Evolutionary conservation across 1,140 invertebrate genomes (phyloP).

Genomic region (Trichoplusia ni): DNA sequence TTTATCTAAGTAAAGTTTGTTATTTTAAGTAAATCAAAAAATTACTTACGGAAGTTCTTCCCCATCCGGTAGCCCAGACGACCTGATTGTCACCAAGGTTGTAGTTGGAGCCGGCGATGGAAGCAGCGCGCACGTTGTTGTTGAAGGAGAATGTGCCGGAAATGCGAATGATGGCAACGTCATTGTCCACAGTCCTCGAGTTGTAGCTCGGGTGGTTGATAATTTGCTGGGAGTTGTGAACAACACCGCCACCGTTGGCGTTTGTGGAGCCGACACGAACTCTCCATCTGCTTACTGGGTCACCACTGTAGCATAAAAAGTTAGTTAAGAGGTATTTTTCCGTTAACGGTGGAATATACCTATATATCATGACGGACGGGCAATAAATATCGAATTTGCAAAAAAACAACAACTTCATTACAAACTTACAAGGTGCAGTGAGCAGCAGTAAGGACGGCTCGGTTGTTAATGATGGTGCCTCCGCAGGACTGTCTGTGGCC

Average conservation of each 20-base stretch:
- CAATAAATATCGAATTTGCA: too few relatives aligned
- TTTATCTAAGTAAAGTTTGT: too few relatives aligned
- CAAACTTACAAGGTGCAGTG: slow-evolving; percentile 53
- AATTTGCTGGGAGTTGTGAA: not conserved
- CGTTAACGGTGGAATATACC: too few relatives aligned
- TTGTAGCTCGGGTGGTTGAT: slow-evolving; percentile 17
- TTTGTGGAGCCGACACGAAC: slow-evolving; percentile 1
- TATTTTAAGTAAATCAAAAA: too few relatives aligned
- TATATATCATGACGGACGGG: too few relatives aligned
- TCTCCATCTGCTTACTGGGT: not conserved
- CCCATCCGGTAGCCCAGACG: too few relatives aligned
- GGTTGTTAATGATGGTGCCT: slow-evolving; percentile 49
- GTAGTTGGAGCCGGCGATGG: too few relatives aligned
- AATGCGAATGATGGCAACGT: slow-evolving; percentile 9
- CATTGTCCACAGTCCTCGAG: not conserved
- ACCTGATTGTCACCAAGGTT: too few relatives aligned
- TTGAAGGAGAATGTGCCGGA: too few relatives aligned
- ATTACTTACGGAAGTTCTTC: too few relatives aligned
- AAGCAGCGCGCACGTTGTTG: too few relatives aligned
- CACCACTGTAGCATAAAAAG: not conserved
- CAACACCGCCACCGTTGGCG: slow-evolving; percentile 6
- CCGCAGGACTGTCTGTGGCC: slow-evolving; percentile 43
- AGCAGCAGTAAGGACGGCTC: slow-evolving; percentile 54
- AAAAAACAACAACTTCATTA: too few relatives aligned
- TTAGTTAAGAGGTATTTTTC: not conserved